A percentile compares a stretch with the other conserved stretches of the same genome.
Evolutionary conservation across 2,888 invertebrate species (phyloP).

Genomic region (Hemithea aestivaria): DNA sequence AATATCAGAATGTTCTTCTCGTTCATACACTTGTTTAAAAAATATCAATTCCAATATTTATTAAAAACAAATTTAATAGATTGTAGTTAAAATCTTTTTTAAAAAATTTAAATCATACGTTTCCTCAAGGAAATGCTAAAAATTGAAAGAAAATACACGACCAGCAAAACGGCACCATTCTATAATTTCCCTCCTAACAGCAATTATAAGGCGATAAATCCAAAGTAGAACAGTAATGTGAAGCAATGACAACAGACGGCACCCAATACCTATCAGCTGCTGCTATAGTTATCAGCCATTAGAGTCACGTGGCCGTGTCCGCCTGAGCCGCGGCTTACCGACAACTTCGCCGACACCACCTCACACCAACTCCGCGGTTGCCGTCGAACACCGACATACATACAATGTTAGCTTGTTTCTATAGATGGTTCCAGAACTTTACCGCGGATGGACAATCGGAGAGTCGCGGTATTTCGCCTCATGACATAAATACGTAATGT

Average conservation of each 20-base stretch:
- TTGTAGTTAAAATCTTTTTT: too few species aligned
- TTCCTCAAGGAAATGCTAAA: too few species aligned
- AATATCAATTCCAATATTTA: too few species aligned
- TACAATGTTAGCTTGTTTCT: constrained; percentile 44
- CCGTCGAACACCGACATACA: constrained; percentile 1
- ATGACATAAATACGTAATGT: too few species aligned
- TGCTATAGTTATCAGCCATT: constrained; percentile 16
- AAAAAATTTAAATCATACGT: too few species aligned
- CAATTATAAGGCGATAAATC: constrained; percentile 12
- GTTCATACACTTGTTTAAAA: too few species aligned
- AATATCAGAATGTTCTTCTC: too few species aligned
- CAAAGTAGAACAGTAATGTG: constrained; percentile 3
- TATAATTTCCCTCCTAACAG: constrained; percentile 7
- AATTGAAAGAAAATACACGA: too few species aligned
- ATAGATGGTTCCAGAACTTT: constrained; percentile 30
- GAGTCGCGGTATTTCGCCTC: constrained; percentile 26
- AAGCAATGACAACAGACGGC: constrained; percentile 26
- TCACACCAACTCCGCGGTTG: constrained; percentile 11
- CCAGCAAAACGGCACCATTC: too few species aligned
- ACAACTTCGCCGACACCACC: constrained; percentile 11
- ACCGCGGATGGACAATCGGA: constrained; percentile 38
- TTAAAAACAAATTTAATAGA: too few species aligned
- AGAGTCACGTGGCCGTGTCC: constrained; percentile 26
- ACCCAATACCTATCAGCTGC: constrained; percentile 15
- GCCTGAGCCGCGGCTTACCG: constrained; percentile 3